Evolutionary conservation across 1,140 invertebrate species (phyloP), one percentile per base, ranked within the genome.

Genomic region (Dufourea novaeangliae): DNA sequence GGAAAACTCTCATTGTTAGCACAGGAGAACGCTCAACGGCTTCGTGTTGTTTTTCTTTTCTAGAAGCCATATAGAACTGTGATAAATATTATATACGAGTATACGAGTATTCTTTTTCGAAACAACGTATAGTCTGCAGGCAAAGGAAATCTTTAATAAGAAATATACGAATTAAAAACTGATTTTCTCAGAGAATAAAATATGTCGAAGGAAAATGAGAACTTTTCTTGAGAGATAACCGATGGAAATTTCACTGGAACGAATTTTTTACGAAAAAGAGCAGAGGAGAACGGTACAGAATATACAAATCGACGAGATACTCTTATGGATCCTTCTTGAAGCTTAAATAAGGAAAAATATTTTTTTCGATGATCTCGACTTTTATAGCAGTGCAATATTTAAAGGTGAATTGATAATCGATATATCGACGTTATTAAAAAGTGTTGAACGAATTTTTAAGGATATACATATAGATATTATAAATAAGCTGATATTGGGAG

Each of bases 1-100:
- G 64, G 64, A 68, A 75, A 75, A 69, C 25, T 59, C 52, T 20
- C n/a, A n/a, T n/a, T n/a, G n/a, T n/a, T n/a, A n/a, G 17, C 32
- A n/a, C 22, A 6, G 32, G 25, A 20, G 54, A 59, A 68, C 39
- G 29, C n/a, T 44, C 39, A 12, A 8, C 27, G 4, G 12, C n/a
- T 32, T n/a, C n/a, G n/a, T n/a, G n/a, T n/a, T n/a, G n/a, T n/a
- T n/a, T 34, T 22, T 14, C 59, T 68, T 8, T 44, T 50, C 29
- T 37, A 61, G 12, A 25, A 12, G 20, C 5, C 25, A 3, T 8
- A 25, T 8, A 25, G 27, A 8, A n/a, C n/a, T 22, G 25, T 32
- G 12, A 64, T 22, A 52, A 7, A n/a, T 50, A 62, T 11, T 32
- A n/a, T 8, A 5, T n/a, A 29, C 11, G n/a, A n/a, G n/a, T 46